These are phyloP conservation scores for Heteropelma amictum DNA, from an alignment of 2,888 invertebrate species.

Conservation along the genomic window DNA sequence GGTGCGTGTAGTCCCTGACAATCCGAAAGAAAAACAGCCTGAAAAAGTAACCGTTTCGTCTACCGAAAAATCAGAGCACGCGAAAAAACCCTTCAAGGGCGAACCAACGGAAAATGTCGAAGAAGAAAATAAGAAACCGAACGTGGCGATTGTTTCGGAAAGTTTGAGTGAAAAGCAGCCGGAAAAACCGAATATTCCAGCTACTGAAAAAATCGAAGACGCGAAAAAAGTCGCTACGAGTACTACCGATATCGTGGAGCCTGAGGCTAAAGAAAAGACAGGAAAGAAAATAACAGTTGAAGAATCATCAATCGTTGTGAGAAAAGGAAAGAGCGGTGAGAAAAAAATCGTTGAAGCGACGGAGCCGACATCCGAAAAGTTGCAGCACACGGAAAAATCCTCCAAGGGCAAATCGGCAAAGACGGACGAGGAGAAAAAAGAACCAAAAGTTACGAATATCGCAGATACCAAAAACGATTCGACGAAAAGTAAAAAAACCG, in stretches of 20 bases:
- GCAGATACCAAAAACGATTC: too few species aligned
- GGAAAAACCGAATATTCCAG: background rate
- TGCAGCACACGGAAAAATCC: background rate
- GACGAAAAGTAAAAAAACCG: too few species aligned
- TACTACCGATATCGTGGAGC: background rate
- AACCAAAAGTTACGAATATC: too few species aligned
- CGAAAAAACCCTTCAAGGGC: background rate
- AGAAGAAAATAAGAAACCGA: background rate
- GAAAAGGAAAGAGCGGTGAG: background rate
- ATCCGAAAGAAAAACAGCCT: conserved; percentile 27
- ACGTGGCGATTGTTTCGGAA: too few species aligned
- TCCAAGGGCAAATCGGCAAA: conserved; percentile 1
- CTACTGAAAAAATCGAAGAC: background rate
- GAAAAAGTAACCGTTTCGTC: background rate
- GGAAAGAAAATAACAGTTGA: background rate
- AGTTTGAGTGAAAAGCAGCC: too few species aligned
- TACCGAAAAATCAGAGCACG: background rate
- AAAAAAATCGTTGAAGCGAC: background rate
- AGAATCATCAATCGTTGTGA: background rate
- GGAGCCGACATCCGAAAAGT: background rate
- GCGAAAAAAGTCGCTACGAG: background rate
- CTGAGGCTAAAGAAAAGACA: background rate
- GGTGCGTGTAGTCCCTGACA: background rate
- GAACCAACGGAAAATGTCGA: background rate
- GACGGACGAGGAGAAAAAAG: too few species aligned